A percentile compares a stretch with the other conserved stretches of the same genome.
Evolutionary conservation across 2,888 invertebrate species (phyloP).

Genomic region (Leptothorax acervorum): DNA sequence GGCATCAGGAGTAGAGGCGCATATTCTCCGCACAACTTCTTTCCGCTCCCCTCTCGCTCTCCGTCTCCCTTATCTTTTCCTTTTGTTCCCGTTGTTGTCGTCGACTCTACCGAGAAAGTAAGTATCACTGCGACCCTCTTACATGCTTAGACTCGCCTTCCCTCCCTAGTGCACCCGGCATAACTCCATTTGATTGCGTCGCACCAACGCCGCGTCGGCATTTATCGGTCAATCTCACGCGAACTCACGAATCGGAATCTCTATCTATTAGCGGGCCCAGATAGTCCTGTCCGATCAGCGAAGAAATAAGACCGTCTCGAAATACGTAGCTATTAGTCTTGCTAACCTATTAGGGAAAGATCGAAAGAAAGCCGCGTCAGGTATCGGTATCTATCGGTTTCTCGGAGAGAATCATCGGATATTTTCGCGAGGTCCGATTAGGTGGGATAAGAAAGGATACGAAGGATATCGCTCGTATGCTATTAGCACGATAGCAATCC

Average conservation of each 20-base stretch:
- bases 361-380: conserved; percentile 40
- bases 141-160: conserved; percentile 25
- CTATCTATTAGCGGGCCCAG: conserved; percentile 52
- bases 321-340: conserved; percentile 46
- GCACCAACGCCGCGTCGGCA: conserved; percentile 33
- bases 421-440: conserved; percentile 36
- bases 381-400: conserved; percentile 19
- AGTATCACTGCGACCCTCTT: conserved; percentile 61
- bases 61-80: conserved; percentile 9
- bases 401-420: conserved; percentile 14
- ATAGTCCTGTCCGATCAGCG: conserved; percentile 20
- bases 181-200: conserved; percentile 46
- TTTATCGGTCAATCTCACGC: conserved; percentile 70
- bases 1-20: conserved; percentile 64
- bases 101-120: conserved; percentile 64
- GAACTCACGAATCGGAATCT: conserved; percentile 55
- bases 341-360: conserved; percentile 39
- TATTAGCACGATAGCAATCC: conserved; percentile 47
- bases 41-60: neutral
- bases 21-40: conserved; percentile 53
- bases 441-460: conserved; percentile 43
- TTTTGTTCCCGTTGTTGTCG: conserved; percentile 28
- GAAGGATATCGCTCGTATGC: conserved; percentile 34
- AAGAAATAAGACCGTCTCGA: conserved; percentile 39
- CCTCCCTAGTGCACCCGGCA: neutral